These are phyloP conservation scores for Perca flavescens DNA, from an alignment of 2,113 vertebrate genomes.

Conservation along the genomic window DNA sequence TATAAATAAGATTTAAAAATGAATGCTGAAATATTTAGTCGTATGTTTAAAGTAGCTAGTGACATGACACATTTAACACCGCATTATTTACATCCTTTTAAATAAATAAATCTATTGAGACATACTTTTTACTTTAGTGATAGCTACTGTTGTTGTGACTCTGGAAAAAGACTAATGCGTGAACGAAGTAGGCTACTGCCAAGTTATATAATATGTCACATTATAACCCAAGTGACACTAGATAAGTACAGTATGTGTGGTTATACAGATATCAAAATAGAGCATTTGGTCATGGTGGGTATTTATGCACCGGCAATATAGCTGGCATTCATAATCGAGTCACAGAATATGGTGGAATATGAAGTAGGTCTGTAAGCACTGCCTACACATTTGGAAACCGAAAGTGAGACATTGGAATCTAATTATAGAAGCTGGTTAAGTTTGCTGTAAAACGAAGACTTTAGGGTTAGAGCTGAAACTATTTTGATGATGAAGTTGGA, in stretches of 20 bases:
- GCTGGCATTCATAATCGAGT: not conserved
- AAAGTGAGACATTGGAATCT: not conserved
- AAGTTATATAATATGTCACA: not conserved
- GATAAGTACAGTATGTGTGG: not conserved
- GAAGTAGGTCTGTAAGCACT: not conserved
- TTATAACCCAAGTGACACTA: not conserved
- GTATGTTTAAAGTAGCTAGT: constrained; percentile 51
- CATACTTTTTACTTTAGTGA: not conserved
- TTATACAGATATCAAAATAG: not conserved
- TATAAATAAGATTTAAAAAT: not conserved
- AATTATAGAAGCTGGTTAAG: rapidly evolving
- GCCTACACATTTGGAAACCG: not conserved
- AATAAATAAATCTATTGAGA: not conserved
- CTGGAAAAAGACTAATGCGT: too few relatives aligned
- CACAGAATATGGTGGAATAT: not conserved
- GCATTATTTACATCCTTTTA: not conserved
- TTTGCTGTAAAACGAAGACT: not conserved
- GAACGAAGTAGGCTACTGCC: too few relatives aligned
- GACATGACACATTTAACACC: not conserved
- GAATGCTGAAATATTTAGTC: constrained; percentile 48
- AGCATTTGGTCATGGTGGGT: not conserved
- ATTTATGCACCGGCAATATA: not conserved
- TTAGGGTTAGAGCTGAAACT: too few relatives aligned
- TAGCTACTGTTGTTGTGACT: not conserved
- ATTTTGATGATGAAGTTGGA: too few relatives aligned